These are phyloP conservation scores for Adelosebastes latens DNA, from an alignment of 2,797 vertebrate genomes.

Conservation along the genomic window DNA sequence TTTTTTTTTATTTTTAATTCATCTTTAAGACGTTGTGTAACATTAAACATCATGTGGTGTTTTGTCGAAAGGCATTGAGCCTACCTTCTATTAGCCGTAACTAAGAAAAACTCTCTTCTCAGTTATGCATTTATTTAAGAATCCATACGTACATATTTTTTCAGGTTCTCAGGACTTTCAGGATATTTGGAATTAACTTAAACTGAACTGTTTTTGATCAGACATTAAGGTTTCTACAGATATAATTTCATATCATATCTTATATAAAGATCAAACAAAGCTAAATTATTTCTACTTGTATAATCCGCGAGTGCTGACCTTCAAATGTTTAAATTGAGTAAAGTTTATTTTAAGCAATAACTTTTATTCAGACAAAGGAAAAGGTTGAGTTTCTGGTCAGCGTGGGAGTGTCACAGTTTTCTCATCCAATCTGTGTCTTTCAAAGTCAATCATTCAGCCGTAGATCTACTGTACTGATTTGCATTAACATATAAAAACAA, in stretches of 20 bases:
- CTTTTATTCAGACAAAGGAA: neutral
- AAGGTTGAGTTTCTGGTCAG: neutral
- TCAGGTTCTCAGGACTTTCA: neutral
- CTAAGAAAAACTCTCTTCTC: neutral
- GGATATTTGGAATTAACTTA: neutral
- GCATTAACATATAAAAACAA: slow-evolving; percentile 15
- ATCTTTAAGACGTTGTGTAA: no score
- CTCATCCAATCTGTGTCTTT: neutral
- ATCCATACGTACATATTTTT: rapidly evolving
- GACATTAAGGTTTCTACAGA: neutral
- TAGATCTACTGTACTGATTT: slow-evolving; percentile 2
- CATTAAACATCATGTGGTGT: neutral
- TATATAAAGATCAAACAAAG: neutral
- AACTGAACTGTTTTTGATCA: neutral
- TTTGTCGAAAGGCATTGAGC: neutral
- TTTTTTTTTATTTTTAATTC: neutral
- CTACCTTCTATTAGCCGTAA: neutral
- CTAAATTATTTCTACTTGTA: neutral
- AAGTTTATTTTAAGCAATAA: neutral
- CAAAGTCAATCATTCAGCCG: neutral
- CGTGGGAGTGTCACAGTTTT: neutral
- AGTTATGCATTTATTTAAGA: neutral
- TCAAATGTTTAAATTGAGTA: neutral
- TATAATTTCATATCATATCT: neutral
- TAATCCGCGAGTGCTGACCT: neutral